Percentiles rank a stretch among this genome's conserved stretches.
Evolutionary conservation across 2,113 vertebrate species (phyloP).

Genomic region (Hippocampus barbouri): DNA sequence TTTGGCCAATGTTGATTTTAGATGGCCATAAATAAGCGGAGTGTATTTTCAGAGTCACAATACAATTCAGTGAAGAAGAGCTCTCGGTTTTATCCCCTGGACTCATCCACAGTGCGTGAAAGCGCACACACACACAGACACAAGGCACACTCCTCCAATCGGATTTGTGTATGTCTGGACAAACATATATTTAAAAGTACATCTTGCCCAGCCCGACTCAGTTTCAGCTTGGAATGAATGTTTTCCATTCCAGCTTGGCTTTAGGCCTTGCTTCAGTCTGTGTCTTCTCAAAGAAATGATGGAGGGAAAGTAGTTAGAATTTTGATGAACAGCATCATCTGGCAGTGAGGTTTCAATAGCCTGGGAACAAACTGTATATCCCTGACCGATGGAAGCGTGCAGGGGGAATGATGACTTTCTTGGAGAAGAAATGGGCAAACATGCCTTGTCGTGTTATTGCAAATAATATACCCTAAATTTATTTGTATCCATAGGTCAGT

Average conservation of each 20-base stretch:
- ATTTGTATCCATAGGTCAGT: constrained; percentile 31
- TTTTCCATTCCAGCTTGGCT: constrained; percentile 36
- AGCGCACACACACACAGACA: constrained; percentile 16
- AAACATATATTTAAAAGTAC: constrained; percentile 47
- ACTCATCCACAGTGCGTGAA: constrained; percentile 30
- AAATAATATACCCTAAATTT: constrained; percentile 34
- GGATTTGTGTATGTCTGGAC: constrained; percentile 25
- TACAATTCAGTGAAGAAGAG: constrained; percentile 59
- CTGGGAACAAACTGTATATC: constrained; percentile 31
- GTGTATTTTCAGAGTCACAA: constrained; percentile 56
- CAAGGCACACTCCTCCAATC: constrained; percentile 24
- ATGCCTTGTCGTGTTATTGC: constrained; percentile 21
- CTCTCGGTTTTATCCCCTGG: constrained; percentile 46
- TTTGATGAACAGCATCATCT: constrained; percentile 55
- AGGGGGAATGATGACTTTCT: constrained; percentile 44
- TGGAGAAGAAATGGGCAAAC: constrained; percentile 41
- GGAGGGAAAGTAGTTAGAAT: constrained; percentile 43
- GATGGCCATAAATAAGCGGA: constrained; percentile 63
- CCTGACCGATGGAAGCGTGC: constrained; percentile 24
- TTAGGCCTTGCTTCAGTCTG: constrained; percentile 16
- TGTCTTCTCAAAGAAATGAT: constrained; percentile 31
- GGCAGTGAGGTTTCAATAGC: constrained; percentile 35
- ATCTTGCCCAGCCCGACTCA: constrained; percentile 13
- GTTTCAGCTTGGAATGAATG: constrained; percentile 34
- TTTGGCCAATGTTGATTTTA: constrained; percentile 71